Percentiles rank a stretch among this genome's conserved stretches.
phyloP scores from a whole-genome alignment of 1,140 invertebrate genomes.

The Euura lappo region DNA sequence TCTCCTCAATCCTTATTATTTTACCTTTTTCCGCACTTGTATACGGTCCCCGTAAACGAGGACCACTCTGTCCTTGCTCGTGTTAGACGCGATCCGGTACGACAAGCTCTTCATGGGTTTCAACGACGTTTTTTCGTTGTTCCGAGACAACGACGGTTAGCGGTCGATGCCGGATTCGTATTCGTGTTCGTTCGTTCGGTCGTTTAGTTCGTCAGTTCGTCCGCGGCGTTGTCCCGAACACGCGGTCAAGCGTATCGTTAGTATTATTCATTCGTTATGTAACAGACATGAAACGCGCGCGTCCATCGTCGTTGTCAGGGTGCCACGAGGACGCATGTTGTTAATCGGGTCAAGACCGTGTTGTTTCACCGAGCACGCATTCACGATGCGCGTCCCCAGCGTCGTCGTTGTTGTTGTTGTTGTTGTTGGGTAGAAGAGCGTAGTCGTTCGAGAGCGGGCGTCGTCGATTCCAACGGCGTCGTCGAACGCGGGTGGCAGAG shows the following conservation, averaged over 20 bases:
- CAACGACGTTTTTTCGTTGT: constrained; percentile 3
- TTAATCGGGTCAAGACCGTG: neutral
- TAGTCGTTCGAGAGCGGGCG: neutral
- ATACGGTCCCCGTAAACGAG: constrained; percentile 66
- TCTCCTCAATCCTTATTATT: constrained; percentile 19
- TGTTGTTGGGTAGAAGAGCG: neutral
- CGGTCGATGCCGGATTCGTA: constrained; percentile 11
- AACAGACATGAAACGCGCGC: neutral
- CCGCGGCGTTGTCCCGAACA: too few species aligned
- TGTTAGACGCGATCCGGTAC: constrained; percentile 57
- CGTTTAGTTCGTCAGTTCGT: neutral
- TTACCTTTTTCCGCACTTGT: constrained; percentile 65
- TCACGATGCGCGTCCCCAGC: neutral
- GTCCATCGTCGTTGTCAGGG: constrained; percentile 1
- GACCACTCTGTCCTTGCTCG: constrained; percentile 64
- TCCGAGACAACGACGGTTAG: constrained; percentile 22
- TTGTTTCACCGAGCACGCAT: neutral
- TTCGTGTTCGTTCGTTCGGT: constrained; percentile 4
- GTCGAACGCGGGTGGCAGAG: constrained; percentile 41
- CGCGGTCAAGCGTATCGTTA: too few species aligned
- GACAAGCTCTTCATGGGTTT: constrained; percentile 50
- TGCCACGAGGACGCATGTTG: neutral
- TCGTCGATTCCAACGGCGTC: constrained; percentile 10
- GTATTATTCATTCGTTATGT: too few species aligned
- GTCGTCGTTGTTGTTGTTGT: constrained; percentile 3